A percentile compares a stretch with the other conserved stretches of the same genome.
These are phyloP conservation scores for Opisthograptis luteolata DNA, from an alignment of 2,888 invertebrate species.

Conservation along the genomic window DNA sequence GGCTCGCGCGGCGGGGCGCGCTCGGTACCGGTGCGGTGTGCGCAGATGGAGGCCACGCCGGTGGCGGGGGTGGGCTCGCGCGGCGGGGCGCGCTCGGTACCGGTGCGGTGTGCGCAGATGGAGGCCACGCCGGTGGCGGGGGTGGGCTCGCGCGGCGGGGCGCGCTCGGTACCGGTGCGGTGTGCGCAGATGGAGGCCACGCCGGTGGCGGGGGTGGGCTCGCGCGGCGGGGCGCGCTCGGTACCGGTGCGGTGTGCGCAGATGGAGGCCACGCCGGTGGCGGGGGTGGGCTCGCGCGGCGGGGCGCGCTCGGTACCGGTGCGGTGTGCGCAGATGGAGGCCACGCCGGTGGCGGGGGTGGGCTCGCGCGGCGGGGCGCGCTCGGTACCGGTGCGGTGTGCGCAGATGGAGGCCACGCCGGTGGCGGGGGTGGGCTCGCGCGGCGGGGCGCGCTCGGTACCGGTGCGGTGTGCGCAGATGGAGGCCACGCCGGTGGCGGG, in stretches of 20 bases:
- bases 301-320: constrained; percentile 50
- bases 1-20: constrained; percentile 77
- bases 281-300: too few relatives aligned
- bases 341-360: constrained; percentile 85
- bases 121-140: background rate
- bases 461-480: constrained; percentile 57
- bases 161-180: constrained; percentile 19
- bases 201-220: constrained; percentile 82
- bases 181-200: constrained; percentile 83
- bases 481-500: constrained; percentile 88
- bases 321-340: constrained; percentile 79
- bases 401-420: background rate
- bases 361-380: background rate
- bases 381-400: background rate
- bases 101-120: background rate
- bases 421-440: too few relatives aligned
- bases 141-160: too few relatives aligned
- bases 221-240: background rate
- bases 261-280: background rate
- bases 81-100: background rate
- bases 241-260: background rate
- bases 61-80: constrained; percentile 78
- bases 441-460: constrained; percentile 62
- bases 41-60: constrained; percentile 85
- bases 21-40: constrained; percentile 24